A percentile compares a stretch with the other conserved stretches of the same genome.
phyloP scores from a whole-genome alignment of 2,113 vertebrate species.

The Oreochromis aureus region DNA sequence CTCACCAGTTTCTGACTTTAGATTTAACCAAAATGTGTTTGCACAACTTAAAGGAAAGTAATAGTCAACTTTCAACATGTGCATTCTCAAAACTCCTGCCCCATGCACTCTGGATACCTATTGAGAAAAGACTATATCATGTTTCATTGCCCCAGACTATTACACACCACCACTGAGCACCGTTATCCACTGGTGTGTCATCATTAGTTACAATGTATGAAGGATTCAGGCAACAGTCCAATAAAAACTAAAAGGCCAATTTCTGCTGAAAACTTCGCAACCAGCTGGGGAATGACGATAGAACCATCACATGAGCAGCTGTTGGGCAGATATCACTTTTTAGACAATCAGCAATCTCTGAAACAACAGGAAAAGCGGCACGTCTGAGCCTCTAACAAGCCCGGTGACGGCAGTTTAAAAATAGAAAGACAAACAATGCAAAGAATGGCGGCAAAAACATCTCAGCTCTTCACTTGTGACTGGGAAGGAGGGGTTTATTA shows the following conservation, averaged over 20 bases:
- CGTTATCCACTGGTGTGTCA: neutral
- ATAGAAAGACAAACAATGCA: slow-evolving; percentile 55
- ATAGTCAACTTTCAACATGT: neutral
- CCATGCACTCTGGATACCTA: neutral
- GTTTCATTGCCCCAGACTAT: neutral
- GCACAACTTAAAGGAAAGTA: neutral
- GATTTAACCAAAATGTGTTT: neutral
- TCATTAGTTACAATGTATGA: neutral
- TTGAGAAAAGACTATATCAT: neutral
- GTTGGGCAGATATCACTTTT: neutral
- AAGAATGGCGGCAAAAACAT: slow-evolving; percentile 50
- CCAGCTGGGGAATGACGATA: neutral
- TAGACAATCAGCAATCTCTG: slow-evolving; percentile 37
- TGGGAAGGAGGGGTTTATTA: neutral
- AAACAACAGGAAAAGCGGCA: slow-evolving; percentile 35
- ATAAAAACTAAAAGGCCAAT: neutral
- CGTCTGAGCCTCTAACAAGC: slow-evolving; percentile 50
- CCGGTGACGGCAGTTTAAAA: slow-evolving; percentile 30
- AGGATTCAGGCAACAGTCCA: neutral
- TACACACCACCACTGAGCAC: neutral
- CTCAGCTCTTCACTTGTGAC: neutral
- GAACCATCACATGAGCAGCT: slow-evolving; percentile 8
- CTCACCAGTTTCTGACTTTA: neutral
- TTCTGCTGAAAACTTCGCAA: neutral
- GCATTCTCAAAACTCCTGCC: neutral